Evolutionary conservation across 2,888 invertebrate genomes (phyloP).

Genomic region (Calameuta idolon): DNA sequence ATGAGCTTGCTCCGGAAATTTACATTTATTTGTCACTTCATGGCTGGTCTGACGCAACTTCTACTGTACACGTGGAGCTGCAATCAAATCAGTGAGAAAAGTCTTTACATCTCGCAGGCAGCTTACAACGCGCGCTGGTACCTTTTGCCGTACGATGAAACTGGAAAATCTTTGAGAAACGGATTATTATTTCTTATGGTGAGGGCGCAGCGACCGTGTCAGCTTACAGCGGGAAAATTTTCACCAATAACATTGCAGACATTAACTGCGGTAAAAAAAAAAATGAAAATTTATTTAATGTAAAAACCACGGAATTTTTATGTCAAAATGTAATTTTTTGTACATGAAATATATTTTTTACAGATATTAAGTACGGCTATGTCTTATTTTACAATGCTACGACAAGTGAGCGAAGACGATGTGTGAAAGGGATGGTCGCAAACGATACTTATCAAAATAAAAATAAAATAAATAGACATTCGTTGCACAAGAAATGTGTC

Average conservation of each 20-base stretch:
- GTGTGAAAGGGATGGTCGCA: neutral
- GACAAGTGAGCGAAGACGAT: conserved; percentile 29
- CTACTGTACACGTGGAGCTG: conserved; percentile 46
- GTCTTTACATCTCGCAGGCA: conserved; percentile 37
- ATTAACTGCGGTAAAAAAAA: conserved; percentile 37
- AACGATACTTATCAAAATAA: too few relatives aligned
- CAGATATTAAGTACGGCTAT: conserved; percentile 34
- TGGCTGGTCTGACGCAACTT: conserved; percentile 36
- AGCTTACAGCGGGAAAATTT: conserved; percentile 46
- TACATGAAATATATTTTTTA: neutral
- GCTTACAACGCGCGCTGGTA: conserved; percentile 44
- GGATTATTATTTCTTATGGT: conserved; percentile 38
- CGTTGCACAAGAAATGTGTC: too few relatives aligned
- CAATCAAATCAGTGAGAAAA: conserved; percentile 44
- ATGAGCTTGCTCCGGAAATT: conserved; percentile 28
- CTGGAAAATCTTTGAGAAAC: conserved; percentile 31
- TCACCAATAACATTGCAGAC: conserved; percentile 44
- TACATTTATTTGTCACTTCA: conserved; percentile 37
- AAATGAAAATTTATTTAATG: neutral
- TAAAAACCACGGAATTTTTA: neutral
- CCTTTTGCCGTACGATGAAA: conserved; percentile 26
- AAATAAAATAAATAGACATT: too few relatives aligned
- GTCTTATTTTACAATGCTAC: conserved; percentile 35
- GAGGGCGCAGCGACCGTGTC: conserved; percentile 41
- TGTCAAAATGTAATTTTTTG: neutral